These are phyloP conservation scores for Pomacea canaliculata DNA, from an alignment of 2,888 invertebrate species.

Conservation along the genomic window DNA sequence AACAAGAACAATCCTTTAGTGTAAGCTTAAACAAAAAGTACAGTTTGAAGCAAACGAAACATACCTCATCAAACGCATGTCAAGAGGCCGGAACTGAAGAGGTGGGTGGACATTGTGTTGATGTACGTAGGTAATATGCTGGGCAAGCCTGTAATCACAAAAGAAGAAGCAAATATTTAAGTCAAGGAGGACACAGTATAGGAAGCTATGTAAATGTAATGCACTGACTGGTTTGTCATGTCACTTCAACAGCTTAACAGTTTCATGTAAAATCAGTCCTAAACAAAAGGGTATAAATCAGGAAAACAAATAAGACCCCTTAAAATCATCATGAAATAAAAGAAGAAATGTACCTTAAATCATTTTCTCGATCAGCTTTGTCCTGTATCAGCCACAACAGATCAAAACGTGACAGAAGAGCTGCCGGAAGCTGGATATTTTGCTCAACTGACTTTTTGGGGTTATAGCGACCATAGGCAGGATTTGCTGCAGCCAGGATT, in stretches of 20 bases:
- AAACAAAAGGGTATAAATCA: background rate
- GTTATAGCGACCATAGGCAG: conserved; percentile 98
- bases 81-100: conserved; percentile 79
- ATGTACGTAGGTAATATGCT: conserved; percentile 98
- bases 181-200: background rate
- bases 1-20: too few relatives aligned
- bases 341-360: conserved; percentile 72
- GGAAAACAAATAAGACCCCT: background rate
- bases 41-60: background rate
- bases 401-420: conserved; percentile 95
- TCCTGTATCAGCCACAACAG: conserved; percentile 95
- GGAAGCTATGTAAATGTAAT: background rate
- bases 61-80: conserved; percentile 88
- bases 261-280: background rate
- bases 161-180: background rate
- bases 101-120: conserved; percentile 91
- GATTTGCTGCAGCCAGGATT: conserved; percentile 98
- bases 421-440: conserved; percentile 97
- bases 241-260: background rate
- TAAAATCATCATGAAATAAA: background rate
- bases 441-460: conserved; percentile 93
- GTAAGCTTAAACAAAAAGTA: too few relatives aligned
- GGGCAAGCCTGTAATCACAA: conserved; percentile 79
- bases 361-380: conserved; percentile 78
- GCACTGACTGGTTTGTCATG: too few relatives aligned